These are phyloP conservation scores for Alosa sapidissima DNA, from an alignment of 2,797 vertebrate species.

Conservation along the genomic window DNA sequence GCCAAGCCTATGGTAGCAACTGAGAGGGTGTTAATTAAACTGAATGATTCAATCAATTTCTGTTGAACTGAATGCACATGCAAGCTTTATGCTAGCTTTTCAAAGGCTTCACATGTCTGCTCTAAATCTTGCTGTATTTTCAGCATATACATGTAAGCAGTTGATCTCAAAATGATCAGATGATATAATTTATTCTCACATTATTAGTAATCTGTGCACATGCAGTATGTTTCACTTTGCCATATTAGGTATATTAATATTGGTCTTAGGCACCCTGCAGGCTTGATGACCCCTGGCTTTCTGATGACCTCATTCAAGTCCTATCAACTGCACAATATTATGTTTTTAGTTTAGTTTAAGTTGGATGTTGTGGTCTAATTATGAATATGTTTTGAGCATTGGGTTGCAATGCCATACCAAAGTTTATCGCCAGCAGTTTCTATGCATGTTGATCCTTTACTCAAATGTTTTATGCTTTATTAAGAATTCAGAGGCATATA, in stretches of 20 bases:
- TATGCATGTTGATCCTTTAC: neutral
- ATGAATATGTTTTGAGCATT: neutral
- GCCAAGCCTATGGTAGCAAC: neutral
- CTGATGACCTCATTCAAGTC: neutral
- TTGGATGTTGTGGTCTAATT: neutral
- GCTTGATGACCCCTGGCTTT: neutral
- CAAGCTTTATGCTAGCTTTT: neutral
- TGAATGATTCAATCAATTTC: neutral
- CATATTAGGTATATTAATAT: neutral
- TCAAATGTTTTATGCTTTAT: neutral
- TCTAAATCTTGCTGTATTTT: neutral
- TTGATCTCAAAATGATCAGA: conserved; percentile 10
- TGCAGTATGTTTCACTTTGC: neutral
- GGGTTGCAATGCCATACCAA: neutral
- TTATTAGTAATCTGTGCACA: neutral
- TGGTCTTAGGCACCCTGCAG: neutral
- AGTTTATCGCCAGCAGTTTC: neutral
- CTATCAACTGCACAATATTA: neutral
- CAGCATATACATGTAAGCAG: neutral
- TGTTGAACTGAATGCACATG: neutral
- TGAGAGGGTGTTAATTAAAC: conserved; percentile 5
- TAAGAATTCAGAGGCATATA: neutral
- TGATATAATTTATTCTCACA: neutral
- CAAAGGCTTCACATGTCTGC: neutral
- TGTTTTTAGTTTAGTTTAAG: neutral